Conservation (phyloP, 2,113 vertebrate species). For the Hydrochoerus hydrochaeris region DNA sequence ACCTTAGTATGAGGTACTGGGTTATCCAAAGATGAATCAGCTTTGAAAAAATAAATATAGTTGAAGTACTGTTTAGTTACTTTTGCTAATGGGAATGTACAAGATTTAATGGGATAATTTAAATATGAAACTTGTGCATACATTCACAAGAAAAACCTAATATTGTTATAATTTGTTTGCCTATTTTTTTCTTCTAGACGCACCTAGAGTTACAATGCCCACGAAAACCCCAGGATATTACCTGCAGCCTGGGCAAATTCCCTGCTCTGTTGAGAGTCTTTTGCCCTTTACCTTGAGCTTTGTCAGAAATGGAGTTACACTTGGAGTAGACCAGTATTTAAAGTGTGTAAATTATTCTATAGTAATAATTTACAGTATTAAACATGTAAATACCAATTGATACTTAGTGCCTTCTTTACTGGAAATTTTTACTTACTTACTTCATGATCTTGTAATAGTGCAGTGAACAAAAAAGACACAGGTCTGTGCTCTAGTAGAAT, state of each 20-base stretch:
- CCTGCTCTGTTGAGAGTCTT: constrained; percentile 93
- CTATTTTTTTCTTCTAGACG: constrained; percentile 81
- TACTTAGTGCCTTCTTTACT: not conserved
- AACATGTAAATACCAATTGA: not conserved
- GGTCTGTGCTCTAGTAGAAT: not conserved
- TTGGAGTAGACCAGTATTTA: constrained; percentile 95
- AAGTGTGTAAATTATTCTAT: constrained; percentile 86
- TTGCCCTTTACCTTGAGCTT: constrained; percentile 95
- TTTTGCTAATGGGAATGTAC: not conserved
- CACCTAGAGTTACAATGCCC: constrained; percentile 94
- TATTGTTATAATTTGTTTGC: constrained; percentile 11
- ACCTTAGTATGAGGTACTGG: not conserved
- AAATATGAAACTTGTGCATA: not conserved
- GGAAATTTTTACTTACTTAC: not conserved
- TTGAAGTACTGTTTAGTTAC: not conserved
- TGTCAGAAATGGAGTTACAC: constrained; percentile 88
- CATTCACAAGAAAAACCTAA: not conserved
- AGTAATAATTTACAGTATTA: not conserved
- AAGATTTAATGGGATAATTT: not conserved
- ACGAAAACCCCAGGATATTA: constrained; percentile 94
- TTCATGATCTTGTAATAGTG: not conserved
- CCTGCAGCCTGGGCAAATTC: constrained; percentile 90
- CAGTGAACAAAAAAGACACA: not conserved
- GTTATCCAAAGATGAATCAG: not conserved
- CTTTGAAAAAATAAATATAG: constrained; percentile 2